phyloP scores from a whole-genome alignment of 2,797 vertebrate genomes.

The Sitta carolinensis region DNA sequence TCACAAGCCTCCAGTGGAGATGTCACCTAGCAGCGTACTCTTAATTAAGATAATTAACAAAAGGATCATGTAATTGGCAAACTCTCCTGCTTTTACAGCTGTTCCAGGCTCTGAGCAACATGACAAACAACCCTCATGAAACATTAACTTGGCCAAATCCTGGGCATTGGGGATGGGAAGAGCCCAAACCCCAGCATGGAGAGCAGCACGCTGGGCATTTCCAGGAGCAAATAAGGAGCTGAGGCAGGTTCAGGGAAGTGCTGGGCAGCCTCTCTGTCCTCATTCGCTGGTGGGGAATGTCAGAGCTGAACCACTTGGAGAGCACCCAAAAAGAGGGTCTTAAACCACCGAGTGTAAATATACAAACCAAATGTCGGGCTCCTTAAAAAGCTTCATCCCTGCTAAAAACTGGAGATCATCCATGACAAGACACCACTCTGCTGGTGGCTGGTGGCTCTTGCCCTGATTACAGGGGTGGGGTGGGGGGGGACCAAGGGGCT shows the following conservation, averaged over 20 bases:
- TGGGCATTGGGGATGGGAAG: not conserved
- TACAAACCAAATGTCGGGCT: accelerated
- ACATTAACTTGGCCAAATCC: not conserved
- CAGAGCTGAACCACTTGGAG: not conserved
- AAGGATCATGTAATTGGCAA: not conserved
- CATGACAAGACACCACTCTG: not conserved
- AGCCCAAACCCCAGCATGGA: not conserved
- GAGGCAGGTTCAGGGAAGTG: not conserved
- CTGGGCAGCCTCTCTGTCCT: not conserved
- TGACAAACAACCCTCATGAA: not conserved
- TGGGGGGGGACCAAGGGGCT: not conserved
- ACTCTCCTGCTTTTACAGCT: not conserved
- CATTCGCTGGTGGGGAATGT: not conserved
- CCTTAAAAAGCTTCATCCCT: not conserved
- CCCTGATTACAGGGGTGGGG: accelerated
- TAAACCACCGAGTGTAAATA: not conserved
- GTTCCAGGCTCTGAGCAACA: not conserved
- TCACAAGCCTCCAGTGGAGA: not conserved
- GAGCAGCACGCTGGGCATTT: not conserved
- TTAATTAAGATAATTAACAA: constrained; percentile 24
- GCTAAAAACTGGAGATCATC: not conserved
- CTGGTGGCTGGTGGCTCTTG: not conserved
- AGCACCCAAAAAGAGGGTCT: not conserved
- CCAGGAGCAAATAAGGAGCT: not conserved
- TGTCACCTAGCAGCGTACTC: not conserved